phyloP scores from a whole-genome alignment of 2,797 vertebrate species.

The Paedocypris micromegethes region DNA sequence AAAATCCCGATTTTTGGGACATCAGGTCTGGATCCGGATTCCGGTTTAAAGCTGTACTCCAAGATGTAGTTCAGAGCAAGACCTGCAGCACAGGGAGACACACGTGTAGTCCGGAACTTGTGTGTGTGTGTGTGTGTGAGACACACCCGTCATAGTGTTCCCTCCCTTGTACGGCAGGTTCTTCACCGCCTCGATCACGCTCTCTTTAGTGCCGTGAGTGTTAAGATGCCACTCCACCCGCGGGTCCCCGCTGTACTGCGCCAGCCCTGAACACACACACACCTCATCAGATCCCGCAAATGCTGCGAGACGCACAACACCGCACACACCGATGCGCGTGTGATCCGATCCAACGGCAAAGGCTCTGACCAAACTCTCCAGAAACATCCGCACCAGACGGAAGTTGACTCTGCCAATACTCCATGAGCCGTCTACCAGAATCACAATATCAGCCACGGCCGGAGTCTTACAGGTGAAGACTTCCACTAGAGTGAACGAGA shows the following conservation, averaged over 20 bases:
- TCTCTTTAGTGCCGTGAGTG: conserved; percentile 77
- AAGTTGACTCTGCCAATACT: conserved; percentile 97
- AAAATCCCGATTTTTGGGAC: conserved; percentile 94
- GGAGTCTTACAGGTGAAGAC: conserved; percentile 80
- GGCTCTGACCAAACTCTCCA: conserved; percentile 87
- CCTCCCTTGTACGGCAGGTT: conserved; percentile 95
- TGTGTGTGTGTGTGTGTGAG: neutral
- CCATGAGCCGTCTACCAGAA: conserved; percentile 96
- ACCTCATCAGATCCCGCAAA: neutral
- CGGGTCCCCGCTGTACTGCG: conserved; percentile 94
- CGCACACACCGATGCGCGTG: conserved; percentile 81
- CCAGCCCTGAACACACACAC: conserved; percentile 72
- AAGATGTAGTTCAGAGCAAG: conserved; percentile 89
- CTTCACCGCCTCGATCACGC: conserved; percentile 86
- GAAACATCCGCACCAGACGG: conserved; percentile 85
- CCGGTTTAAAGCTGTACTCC: conserved; percentile 92
- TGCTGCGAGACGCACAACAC: neutral
- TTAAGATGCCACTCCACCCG: conserved; percentile 94
- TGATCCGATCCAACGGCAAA: conserved; percentile 82
- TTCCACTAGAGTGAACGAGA: conserved; percentile 49
- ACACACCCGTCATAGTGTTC: conserved; percentile 82
- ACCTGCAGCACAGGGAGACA: conserved; percentile 62
- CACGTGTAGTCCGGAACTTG: conserved; percentile 6
- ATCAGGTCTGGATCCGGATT: conserved; percentile 81
- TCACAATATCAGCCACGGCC: conserved; percentile 87